Evolutionary conservation across 2,888 invertebrate species (phyloP).

Genomic region (Disparrhopalites patrizii): DNA sequence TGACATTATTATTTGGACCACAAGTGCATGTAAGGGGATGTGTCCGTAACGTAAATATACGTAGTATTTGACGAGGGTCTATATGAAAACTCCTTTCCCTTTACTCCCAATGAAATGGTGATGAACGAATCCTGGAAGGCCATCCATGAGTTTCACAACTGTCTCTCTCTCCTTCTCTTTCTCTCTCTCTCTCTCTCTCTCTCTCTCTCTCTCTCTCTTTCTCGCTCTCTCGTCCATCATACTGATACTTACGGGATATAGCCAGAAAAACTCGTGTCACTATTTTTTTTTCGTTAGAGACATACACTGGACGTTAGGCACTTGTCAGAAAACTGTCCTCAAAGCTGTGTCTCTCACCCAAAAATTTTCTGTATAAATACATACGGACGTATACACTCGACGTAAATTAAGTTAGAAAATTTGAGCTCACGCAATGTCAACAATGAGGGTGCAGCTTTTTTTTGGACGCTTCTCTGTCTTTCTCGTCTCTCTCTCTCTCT

Average conservation of each 20-base stretch:
- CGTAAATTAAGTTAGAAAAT: conserved; percentile 44
- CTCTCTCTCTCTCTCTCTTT: background rate
- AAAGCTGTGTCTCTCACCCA: background rate
- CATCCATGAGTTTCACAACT: conserved; percentile 1
- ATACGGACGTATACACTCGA: no score
- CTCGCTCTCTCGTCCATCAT: no score
- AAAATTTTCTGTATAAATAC: no score
- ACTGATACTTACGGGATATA: no score
- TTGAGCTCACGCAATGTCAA: conserved; percentile 43
- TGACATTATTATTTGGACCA: no score
- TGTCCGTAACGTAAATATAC: background rate
- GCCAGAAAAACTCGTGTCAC: no score
- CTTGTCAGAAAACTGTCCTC: conserved; percentile 2
- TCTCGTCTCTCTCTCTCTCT: conserved; percentile 7
- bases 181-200: background rate
- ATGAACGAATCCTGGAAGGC: no score
- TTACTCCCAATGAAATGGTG: no score
- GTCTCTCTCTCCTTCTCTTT: background rate
- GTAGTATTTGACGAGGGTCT: background rate
- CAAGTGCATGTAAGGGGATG: background rate
- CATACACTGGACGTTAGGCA: background rate
- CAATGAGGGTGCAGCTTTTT: conserved; percentile 46
- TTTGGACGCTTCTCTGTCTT: conserved; percentile 8
- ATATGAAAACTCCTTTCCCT: no score
- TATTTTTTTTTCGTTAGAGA: background rate